Base-by-base conservation (phyloP, 2,888 invertebrate genomes). In the Lasius fuliginosus region DNA sequence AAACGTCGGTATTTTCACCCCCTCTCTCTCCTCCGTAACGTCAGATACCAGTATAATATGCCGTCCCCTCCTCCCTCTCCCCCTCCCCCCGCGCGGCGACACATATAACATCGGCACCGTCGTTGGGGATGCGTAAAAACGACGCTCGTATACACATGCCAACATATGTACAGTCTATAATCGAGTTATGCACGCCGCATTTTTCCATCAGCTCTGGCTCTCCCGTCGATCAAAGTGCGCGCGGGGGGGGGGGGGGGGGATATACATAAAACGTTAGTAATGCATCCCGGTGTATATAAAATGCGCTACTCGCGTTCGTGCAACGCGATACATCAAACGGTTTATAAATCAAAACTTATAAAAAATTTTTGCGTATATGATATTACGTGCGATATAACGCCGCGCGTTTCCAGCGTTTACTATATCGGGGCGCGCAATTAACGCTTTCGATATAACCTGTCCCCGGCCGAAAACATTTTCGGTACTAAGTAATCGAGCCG, bases 171-270 rank as follows among this genome's bases (percentile, higher is more conserved):
- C 85, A 84, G 77, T 83, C 85, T 89, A 87, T 90, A 90, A 90
- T 85, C 76, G 73, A 79, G 85, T 91, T 91, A 89, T 65, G 71
- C 76, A 75, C 82, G 75, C 86, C 86, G 89, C 86, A 91, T 90
- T 91, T 92, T 90, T 92, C 91, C 90, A 90, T 90, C 89, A 86
- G 87, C 86, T 62, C 74, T 87, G 85, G 71, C 71, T 79, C 86
- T 86, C 77, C 68, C 87, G 88, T 84, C 89, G 91, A 90, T 92
- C 92, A 92, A 92, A 92, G 92, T 90, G 91, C 86, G 64, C 46
- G 60, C 83, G 11, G 27, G 23, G 2, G 71, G 18, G 71, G 5
- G 8, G 15, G 40, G 36, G 49, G n/a, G 23, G 77, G 36, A 40
- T 71, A 46, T 49, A 27, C 88, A 90, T 86, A 89, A 90, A 90